These are phyloP conservation scores for Euthynnus affinis DNA, from an alignment of 2,797 vertebrate species.

Conservation along the genomic window DNA sequence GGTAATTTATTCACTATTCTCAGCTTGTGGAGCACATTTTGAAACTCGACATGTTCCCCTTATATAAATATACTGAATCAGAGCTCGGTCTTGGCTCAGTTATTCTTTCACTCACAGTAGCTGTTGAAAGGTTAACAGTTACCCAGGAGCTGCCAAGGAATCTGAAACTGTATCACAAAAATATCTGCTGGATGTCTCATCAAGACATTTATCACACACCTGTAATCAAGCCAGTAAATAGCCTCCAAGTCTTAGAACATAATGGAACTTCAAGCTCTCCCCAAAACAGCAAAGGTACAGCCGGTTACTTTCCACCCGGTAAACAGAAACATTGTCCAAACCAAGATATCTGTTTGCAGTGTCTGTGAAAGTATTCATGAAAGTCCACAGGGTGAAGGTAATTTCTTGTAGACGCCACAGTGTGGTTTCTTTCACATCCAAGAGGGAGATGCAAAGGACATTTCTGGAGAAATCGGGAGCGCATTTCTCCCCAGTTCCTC, in stretches of 20 bases:
- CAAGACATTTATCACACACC: constrained; percentile 51
- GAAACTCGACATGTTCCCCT: constrained; percentile 39
- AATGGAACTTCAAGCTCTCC: constrained; percentile 59
- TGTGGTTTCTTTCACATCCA: constrained; percentile 38
- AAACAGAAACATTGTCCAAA: constrained; percentile 75
- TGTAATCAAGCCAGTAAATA: constrained; percentile 56
- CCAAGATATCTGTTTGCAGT: constrained; percentile 31
- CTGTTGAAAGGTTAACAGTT: constrained; percentile 49
- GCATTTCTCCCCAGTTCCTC: constrained; percentile 52
- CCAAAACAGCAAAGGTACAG: constrained; percentile 53
- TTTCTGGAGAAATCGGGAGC: constrained; percentile 51
- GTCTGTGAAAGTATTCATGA: constrained; percentile 70
- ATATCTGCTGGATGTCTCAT: constrained; percentile 51
- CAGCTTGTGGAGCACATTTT: constrained; percentile 50
- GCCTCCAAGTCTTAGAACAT: constrained; percentile 51
- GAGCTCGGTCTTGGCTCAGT: constrained; percentile 34
- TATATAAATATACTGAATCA: constrained; percentile 61
- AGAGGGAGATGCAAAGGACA: constrained; percentile 35
- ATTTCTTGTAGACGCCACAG: constrained; percentile 40
- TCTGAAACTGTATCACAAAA: constrained; percentile 59
- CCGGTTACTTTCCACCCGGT: constrained; percentile 65
- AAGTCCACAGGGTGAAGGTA: constrained; percentile 33
- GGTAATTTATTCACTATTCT: constrained; percentile 55
- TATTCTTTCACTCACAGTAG: constrained; percentile 33
- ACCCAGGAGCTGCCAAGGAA: constrained; percentile 47